phyloP scores from a whole-genome alignment of 2,888 invertebrate species.

The Nemapogon koenigi region DNA sequence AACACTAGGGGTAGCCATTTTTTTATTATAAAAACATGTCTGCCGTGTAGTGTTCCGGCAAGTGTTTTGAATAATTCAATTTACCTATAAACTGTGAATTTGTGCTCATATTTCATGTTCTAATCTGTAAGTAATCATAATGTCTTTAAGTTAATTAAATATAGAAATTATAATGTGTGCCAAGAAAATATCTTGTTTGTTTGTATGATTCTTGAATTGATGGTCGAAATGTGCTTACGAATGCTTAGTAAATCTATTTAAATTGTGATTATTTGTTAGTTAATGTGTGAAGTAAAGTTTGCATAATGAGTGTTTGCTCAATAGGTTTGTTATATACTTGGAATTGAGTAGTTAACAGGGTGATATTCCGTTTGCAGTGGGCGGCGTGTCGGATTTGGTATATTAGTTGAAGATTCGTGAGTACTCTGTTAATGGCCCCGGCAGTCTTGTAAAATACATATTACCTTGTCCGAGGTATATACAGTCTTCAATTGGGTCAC shows the following conservation, averaged over 20 bases:
- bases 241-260: no score
- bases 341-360: neutral
- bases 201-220: no score
- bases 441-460: no score
- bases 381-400: no score
- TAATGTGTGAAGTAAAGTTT: no score
- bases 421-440: no score
- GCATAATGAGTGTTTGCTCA: no score
- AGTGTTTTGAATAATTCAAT: neutral
- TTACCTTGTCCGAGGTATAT: constrained; percentile 29
- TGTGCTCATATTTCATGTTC: neutral
- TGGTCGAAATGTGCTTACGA: no score
- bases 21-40: constrained; percentile 5
- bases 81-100: neutral
- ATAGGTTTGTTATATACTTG: neutral
- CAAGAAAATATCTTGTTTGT: no score
- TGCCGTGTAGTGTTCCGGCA: constrained; percentile 1
- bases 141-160: neutral
- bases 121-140: constrained; percentile 2
- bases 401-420: no score
- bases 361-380: constrained; percentile 6
- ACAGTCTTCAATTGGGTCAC: constrained; percentile 27
- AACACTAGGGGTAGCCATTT: neutral
- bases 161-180: no score
- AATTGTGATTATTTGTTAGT: no score